Evolutionary conservation across 2,797 vertebrate species (phyloP), one percentile per base, ranked within the genome.

Genomic region (Chiroxiphia lanceolata): DNA sequence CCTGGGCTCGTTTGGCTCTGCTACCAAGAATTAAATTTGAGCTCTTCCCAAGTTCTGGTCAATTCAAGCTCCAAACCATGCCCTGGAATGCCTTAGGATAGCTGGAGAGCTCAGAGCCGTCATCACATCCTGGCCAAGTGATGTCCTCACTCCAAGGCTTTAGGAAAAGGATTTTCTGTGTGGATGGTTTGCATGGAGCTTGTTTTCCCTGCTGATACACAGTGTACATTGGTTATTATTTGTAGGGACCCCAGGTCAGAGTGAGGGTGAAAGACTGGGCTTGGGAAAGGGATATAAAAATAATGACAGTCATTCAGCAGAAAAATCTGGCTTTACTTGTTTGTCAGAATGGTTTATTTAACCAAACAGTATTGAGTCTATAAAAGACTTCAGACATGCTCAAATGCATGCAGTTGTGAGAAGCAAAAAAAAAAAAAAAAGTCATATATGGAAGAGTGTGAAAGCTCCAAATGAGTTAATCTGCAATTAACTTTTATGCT

Each of bases 351-450:
- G 88, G 65, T 91, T 95, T 90, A 75, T 81, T 91, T 91, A 69
- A 95, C 42, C 65, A 74, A 77, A 89, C 56, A 71, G 11, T 88
- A 29, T 63, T 48, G 67, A 72, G 83, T 59, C 90, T 76, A 11
- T 59, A 51, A 82, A 93, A 72, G 74, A 92, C 74, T 72, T 72
- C 83, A 93, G 88, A 94, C 92, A 94, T 95, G 94, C 93, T 67
- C 80, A 90, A 88, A 65, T 72, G 92, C 81, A 92, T 69, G 81
- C 92, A 84, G 34, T 45, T 61, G 34, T 81, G 67, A 95, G 47
- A 95, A 89, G 88, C 81, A 86, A 87, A 69, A 59, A n/a, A 51
- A 47, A 51, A 47, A 27, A 40, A 40, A 25, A 27, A 48, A 76
- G n/a, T 90, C 38, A 34, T 71, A 77, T 11, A 54, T 1, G 7